Evolutionary conservation across 2,888 invertebrate species (phyloP).

Genomic region (Thymelicus acteon): DNA sequence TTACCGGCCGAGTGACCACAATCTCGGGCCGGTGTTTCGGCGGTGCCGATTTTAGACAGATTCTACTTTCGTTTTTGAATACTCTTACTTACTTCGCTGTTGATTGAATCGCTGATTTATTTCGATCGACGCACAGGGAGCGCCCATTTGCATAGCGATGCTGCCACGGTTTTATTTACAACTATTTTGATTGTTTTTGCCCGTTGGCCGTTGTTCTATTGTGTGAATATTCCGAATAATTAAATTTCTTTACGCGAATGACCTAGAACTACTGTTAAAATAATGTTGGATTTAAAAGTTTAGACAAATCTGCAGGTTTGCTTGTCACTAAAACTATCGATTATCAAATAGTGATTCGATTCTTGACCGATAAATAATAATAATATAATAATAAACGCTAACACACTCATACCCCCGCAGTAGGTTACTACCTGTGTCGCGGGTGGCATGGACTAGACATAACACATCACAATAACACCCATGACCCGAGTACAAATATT

Average conservation of each 20-base stretch:
- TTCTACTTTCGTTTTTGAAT: constrained; percentile 84
- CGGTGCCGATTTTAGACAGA: constrained; percentile 80
- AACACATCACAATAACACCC: too few relatives aligned
- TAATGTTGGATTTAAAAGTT: not conserved
- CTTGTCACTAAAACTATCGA: not conserved
- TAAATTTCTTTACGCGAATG: not conserved
- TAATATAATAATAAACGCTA: too few relatives aligned
- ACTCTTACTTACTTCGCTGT: constrained; percentile 77
- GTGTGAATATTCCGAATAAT: not conserved
- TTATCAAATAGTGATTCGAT: too few relatives aligned
- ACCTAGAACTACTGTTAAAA: not conserved
- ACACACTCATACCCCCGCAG: too few relatives aligned
- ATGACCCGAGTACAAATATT: too few relatives aligned
- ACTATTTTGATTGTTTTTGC: constrained; percentile 17
- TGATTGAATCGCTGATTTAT: constrained; percentile 69
- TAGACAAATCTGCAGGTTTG: not conserved
- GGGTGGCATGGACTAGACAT: too few relatives aligned
- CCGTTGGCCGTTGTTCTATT: not conserved
- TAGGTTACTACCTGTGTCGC: too few relatives aligned
- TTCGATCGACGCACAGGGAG: constrained; percentile 41
- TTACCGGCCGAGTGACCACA: constrained; percentile 83
- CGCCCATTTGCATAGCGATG: constrained; percentile 30
- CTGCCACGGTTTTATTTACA: constrained; percentile 22
- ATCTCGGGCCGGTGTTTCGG: constrained; percentile 76
- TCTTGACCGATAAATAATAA: too few relatives aligned